phyloP scores from a whole-genome alignment of 2,888 invertebrate genomes.

The Caenorhabditis angaria region DNA sequence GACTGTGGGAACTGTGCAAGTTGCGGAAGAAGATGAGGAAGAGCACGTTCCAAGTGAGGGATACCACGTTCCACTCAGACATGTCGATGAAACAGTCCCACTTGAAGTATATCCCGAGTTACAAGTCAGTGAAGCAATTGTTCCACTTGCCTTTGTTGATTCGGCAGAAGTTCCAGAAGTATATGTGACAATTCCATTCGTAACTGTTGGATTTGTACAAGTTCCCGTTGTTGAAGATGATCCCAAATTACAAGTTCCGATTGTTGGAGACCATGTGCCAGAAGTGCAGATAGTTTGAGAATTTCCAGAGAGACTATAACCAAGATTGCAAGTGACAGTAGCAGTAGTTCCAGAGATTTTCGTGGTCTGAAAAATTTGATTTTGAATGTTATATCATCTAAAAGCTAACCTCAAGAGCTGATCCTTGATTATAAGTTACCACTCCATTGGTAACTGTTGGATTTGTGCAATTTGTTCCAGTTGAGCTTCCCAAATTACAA shows the following conservation, averaged over 20 bases:
- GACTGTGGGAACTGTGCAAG: conserved; percentile 9
- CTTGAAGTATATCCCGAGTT: conserved; percentile 8
- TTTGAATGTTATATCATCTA: too few species aligned
- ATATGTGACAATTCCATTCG: conserved; percentile 29
- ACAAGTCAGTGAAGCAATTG: conserved; percentile 7
- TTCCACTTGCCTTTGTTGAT: conserved; percentile 16
- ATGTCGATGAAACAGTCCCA: conserved; percentile 8
- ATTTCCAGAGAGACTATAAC: conserved; percentile 35
- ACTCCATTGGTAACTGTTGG: conserved; percentile 22
- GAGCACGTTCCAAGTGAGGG: background rate
- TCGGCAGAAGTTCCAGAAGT: conserved; percentile 28
- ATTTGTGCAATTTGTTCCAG: conserved; percentile 15
- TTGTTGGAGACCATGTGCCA: conserved; percentile 39
- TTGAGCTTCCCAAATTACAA: background rate
- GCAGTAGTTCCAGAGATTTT: too few species aligned
- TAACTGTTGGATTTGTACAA: conserved; percentile 20
- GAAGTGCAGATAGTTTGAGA: conserved; percentile 18
- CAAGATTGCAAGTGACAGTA: conserved; percentile 44
- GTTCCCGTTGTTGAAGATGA: conserved; percentile 8
- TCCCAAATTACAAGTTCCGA: conserved; percentile 29
- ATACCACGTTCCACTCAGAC: conserved; percentile 1
- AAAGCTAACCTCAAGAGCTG: too few species aligned
- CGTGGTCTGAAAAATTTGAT: too few species aligned
- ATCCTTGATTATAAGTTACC: conserved; percentile 26
- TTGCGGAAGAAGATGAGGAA: background rate